Percentiles rank a stretch among this genome's conserved stretches.
Evolutionary conservation across 2,888 invertebrate species (phyloP).

Genomic region (Diaprepes abbreviatus): DNA sequence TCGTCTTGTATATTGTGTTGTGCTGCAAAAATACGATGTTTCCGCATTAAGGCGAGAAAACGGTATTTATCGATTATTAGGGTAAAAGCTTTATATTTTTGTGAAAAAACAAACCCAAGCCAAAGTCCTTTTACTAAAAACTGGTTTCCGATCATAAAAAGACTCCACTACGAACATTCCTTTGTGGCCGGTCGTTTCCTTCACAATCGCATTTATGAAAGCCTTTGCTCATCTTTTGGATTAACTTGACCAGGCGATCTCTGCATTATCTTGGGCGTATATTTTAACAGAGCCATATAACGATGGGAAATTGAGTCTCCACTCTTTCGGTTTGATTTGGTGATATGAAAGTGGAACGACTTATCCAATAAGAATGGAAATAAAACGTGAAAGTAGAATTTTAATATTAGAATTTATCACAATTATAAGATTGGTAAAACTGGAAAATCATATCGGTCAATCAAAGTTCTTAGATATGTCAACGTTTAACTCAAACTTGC

Average conservation of each 20-base stretch:
- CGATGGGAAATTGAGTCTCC: conserved; percentile 9
- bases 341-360: not conserved
- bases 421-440: no score
- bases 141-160: conserved; percentile 29
- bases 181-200: conserved; percentile 33
- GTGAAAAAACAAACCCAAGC: not conserved
- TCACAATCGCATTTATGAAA: conserved; percentile 27
- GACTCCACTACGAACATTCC: conserved; percentile 23
- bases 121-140: conserved; percentile 7
- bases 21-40: no score
- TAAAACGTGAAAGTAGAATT: no score
- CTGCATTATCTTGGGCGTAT: conserved; percentile 31
- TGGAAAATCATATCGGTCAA: no score
- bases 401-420: no score
- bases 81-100: no score
- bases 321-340: not conserved
- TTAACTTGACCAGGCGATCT: conserved; percentile 33
- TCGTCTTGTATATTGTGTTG: no score
- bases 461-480: no score
- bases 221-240: conserved; percentile 33
- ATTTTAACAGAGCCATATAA: conserved; percentile 12
- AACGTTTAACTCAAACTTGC: no score
- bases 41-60: no score
- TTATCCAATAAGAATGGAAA: not conserved
- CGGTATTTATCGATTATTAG: no score